phyloP scores from a whole-genome alignment of 2,113 vertebrate species.

The Grantiella picta region DNA sequence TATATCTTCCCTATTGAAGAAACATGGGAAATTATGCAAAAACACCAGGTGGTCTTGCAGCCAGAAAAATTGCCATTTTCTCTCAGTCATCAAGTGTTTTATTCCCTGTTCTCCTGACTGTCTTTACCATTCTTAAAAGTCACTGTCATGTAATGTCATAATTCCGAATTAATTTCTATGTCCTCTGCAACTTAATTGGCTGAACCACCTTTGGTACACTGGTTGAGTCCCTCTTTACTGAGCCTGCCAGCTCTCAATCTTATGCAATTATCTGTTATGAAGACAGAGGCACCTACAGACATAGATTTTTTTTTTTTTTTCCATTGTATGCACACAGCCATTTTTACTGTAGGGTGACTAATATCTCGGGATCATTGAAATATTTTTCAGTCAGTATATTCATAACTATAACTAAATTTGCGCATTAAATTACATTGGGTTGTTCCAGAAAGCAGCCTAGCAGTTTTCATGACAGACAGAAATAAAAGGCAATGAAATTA shows the following conservation, averaged over 20 bases:
- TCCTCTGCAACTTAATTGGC: not conserved
- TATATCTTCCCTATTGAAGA: not conserved
- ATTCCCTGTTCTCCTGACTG: not conserved
- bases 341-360: constrained; percentile 54
- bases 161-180: constrained; percentile 3
- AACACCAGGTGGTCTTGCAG: not conserved
- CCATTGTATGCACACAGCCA: constrained; percentile 6
- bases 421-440: constrained; percentile 34
- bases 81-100: not conserved
- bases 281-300: not conserved
- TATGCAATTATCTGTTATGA: constrained; percentile 9
- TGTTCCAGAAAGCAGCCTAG: constrained; percentile 52
- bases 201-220: not conserved
- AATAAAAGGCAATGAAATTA: constrained; percentile 76
- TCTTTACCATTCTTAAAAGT: not conserved
- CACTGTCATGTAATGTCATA: not conserved
- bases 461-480: constrained; percentile 69
- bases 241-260: not conserved
- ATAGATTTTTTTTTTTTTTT: not conserved
- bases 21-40: not conserved
- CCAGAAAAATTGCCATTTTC: not conserved
- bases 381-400: constrained; percentile 70
- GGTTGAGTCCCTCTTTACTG: not conserved
- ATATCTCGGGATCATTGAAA: constrained; percentile 65
- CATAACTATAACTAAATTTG: constrained; percentile 54